These are phyloP conservation scores for Gymnobelideus leadbeateri DNA, from an alignment of 2,113 vertebrate genomes.

Conservation along the genomic window DNA sequence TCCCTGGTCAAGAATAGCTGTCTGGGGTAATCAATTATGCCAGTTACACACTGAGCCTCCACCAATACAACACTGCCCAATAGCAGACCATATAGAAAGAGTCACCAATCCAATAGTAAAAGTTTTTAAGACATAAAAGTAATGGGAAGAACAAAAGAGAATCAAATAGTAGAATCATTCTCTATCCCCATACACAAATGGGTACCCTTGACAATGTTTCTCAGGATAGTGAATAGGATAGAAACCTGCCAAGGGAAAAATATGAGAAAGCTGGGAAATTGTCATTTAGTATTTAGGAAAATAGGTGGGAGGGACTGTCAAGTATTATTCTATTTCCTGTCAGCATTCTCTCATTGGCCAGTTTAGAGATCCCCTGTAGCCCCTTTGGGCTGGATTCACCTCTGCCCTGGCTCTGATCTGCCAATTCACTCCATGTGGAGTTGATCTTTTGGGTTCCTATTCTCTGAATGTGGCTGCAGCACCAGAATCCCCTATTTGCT, in stretches of 20 bases:
- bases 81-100: neutral
- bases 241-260: neutral
- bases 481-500: neutral
- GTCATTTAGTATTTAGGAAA: neutral
- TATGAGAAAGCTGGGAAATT: neutral
- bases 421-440: neutral
- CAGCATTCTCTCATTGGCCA: neutral
- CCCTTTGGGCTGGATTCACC: neutral
- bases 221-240: neutral
- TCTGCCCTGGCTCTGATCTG: neutral
- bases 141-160: neutral
- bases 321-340: neutral
- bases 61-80: neutral
- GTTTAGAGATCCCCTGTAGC: neutral
- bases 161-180: neutral
- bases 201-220: neutral
- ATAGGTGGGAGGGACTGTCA: neutral
- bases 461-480: neutral
- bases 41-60: neutral
- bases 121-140: neutral
- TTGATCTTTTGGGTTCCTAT: neutral
- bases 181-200: neutral
- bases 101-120: neutral
- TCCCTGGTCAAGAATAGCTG: neutral
- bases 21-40: neutral